Base-by-base conservation (phyloP, 2,888 invertebrate genomes). In the Seira musarum region DNA sequence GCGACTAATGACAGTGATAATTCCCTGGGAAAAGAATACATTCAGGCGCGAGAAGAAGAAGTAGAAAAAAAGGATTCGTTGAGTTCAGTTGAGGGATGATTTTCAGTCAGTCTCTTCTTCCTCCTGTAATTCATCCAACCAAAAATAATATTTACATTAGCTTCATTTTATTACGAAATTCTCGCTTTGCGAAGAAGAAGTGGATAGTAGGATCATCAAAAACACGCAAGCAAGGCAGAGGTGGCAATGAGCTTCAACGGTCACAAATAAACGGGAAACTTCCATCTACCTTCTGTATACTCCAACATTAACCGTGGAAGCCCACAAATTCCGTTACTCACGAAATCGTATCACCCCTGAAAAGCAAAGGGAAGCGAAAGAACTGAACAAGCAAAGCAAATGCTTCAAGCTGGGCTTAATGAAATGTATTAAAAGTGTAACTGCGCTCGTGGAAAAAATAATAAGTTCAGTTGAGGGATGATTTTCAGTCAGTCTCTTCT, bases 91-190 rank as follows among this genome's bases (percentile, higher is more conserved):
- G 30, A 30, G 8, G 30, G 8, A 30, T 30, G 30, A 30, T 66
- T 57, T 63, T 22, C 67, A 61, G 63, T 70, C 53, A 69, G n/a
- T 57, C 21, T 60, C 53, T 69, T 49, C 70, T 67, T 69, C 63
- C 67, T 74, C 82, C 82, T 82, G 82, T 73, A 83, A 82, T 82
- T 76, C 77, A 83, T 77, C 73, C 81, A 82, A 83, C 67, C 68
- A 82, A 82, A 81, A 75, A 83, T 79, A 83, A 83, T 83, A 83
- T 83, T 83, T 81, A 81, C 81, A 79, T 83, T 83, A 83, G 79
- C 65, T 66, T 79, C 75, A 75, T 71, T 68, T 71, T 67, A 67
- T 67, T 49, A 67, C 53, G 2, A 22, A 15, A 19, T 60, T 60
- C 60, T 8, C 2, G 10, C 60, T 49, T 17, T n/a, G n/a, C n/a